Conservation (phyloP, 2,113 vertebrate genomes). For the Cryptotis parvus region DNA sequence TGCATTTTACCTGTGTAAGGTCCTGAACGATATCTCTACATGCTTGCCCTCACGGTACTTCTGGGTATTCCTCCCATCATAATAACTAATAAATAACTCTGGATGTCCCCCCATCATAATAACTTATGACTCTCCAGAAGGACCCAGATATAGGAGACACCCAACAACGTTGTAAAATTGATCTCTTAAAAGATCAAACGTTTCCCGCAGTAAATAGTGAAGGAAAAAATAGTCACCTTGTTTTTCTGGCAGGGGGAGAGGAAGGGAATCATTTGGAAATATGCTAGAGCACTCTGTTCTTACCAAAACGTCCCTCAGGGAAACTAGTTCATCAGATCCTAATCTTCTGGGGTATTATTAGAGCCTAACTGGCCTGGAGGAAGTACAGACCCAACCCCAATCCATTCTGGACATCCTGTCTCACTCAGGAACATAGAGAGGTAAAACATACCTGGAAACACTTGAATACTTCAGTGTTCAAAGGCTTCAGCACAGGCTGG, state of each 20-base stretch:
- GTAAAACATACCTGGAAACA: not conserved
- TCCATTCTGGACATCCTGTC: not conserved
- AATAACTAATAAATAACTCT: no score
- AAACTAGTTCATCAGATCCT: not conserved
- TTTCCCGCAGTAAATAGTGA: not conserved
- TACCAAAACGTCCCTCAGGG: not conserved
- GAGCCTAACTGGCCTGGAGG: not conserved
- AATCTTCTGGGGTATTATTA: not conserved
- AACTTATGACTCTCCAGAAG: not conserved
- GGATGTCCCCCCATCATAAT: no score
- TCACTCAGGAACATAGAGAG: not conserved
- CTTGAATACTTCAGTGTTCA: not conserved
- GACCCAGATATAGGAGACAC: not conserved
- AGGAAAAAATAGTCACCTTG: not conserved
- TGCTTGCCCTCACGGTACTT: no score
- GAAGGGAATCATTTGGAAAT: not conserved
- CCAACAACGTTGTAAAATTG: not conserved
- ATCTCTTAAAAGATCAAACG: not conserved
- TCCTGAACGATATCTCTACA: not conserved
- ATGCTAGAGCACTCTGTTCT: not conserved
- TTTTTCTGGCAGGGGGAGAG: not conserved
- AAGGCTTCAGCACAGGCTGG: not conserved
- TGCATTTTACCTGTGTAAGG: not conserved
- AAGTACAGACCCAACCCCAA: not conserved
- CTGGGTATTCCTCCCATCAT: no score